Conservation (phyloP, 35 echinoderm and acorn worm species). For the Diadema setosum region DNA sequence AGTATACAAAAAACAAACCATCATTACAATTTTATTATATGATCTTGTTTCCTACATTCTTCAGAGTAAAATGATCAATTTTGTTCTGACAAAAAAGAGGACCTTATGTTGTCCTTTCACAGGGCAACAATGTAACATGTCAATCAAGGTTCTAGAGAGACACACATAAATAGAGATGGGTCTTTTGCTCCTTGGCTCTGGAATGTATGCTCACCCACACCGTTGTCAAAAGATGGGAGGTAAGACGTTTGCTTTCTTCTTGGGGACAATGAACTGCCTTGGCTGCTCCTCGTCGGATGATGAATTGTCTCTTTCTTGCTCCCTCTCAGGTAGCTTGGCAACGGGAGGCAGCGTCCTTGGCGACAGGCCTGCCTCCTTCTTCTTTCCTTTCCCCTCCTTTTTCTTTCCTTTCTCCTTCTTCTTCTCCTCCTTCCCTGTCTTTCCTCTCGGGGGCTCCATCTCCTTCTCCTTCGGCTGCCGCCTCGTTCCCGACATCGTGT, state of each 20-base stretch:
- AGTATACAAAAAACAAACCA: too few species aligned
- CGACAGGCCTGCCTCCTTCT: neutral
- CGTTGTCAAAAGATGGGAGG: slow-evolving; percentile 37
- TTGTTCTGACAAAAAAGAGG: too few species aligned
- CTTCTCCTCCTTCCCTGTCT: neutral
- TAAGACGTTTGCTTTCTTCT: neutral
- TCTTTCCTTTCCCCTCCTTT: neutral
- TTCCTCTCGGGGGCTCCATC: neutral
- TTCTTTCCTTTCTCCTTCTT: neutral
- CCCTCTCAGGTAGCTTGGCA: neutral
- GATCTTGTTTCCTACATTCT: too few species aligned
- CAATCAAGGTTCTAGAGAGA: too few species aligned
- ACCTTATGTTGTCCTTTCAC: too few species aligned
- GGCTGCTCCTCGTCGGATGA: neutral
- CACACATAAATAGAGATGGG: too few species aligned
- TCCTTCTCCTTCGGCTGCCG: neutral
- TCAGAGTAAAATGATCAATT: too few species aligned
- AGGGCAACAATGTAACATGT: too few species aligned
- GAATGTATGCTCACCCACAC: neutral
- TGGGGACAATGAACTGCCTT: neutral
- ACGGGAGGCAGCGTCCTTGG: neutral
- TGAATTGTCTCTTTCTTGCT: neutral
- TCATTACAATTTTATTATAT: too few species aligned
- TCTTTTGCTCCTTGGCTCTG: too few species aligned
- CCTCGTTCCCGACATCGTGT: neutral